Evolutionary conservation across 2,888 invertebrate genomes (phyloP), one percentile per base, ranked within the genome.

Genomic region (Deroplatys truncata): DNA sequence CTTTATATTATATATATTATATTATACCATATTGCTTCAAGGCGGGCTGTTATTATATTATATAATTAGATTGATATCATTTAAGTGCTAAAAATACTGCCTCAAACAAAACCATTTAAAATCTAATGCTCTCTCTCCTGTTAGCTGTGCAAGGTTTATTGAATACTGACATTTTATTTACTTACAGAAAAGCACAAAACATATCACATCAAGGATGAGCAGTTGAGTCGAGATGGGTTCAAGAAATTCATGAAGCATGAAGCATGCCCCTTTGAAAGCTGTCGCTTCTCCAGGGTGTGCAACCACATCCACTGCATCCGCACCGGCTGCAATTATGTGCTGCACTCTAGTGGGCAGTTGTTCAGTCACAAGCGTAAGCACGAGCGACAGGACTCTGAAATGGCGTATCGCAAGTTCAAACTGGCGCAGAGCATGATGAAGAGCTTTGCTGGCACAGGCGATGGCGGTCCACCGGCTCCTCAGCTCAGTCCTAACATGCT

Each of bases 211-310:
- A 99, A 99, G 94, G 99, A 99, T 94, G 98, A 98, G 93, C 98
- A 99, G 91, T 94, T 99, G 86, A 97, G 98, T 84, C 96, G 98
- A 91, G 99, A 99, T 93, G 99, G 99, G 28, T 99, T 99, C 94
- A 99, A 99, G 94, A 99, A 99, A 93, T 99, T 98, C 94, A 98
- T 99, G 96, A 99, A 99, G 94, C 98, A 98, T 92, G 99, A 99
- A 93, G 95, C 96, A 0, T 99, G 99, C 92, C 97, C 97, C 0
- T 99, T 98, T 94, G 96, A 97, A 82, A 97, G 96, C 92, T 99
- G 99, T 93, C 96, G 98, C 90, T 99, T 98, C 94, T 98, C 98
- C 83, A 96, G 97, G 90, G 97, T 98, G 86, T 98, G 98, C 95
- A 99, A 99, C 94, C 99, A 99, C 94, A 99, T 99, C 91, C 99